Evolutionary conservation across 2,113 vertebrate species (phyloP).

Genomic region (Menidia beryllina): DNA sequence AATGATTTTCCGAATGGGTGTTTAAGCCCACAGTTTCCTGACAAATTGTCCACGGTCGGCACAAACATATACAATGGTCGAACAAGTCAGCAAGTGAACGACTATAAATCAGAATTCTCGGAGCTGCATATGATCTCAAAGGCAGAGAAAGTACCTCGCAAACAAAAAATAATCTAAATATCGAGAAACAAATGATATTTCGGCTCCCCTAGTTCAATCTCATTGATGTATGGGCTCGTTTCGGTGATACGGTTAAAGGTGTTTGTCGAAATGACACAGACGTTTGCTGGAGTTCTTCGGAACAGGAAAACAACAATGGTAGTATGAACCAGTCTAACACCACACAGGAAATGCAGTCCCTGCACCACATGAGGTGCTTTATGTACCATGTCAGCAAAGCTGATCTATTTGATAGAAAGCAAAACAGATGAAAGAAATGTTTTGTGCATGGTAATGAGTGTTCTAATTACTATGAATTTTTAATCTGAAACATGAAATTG

Average conservation of each 20-base stretch:
- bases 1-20: conserved; percentile 59
- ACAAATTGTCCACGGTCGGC: conserved; percentile 45
- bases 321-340: no score
- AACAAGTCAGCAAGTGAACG: conserved; percentile 49
- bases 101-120: conserved; percentile 43
- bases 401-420: no score
- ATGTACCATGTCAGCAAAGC: no score
- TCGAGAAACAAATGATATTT: not conserved
- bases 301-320: no score
- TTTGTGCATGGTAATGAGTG: no score
- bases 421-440: no score
- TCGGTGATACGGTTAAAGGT: not conserved
- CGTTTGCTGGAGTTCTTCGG: not conserved
- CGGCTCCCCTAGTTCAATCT: not conserved
- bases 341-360: not conserved
- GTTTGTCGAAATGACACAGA: not conserved
- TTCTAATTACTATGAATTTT: no score
- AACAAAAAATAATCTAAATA: not conserved
- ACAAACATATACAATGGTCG: conserved; percentile 41
- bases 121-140: conserved; percentile 16
- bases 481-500: no score
- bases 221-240: not conserved
- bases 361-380: not conserved
- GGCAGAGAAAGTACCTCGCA: not conserved
- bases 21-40: conserved; percentile 45